Base-by-base conservation (phyloP, 2,113 vertebrate species). In the Conger conger region DNA sequence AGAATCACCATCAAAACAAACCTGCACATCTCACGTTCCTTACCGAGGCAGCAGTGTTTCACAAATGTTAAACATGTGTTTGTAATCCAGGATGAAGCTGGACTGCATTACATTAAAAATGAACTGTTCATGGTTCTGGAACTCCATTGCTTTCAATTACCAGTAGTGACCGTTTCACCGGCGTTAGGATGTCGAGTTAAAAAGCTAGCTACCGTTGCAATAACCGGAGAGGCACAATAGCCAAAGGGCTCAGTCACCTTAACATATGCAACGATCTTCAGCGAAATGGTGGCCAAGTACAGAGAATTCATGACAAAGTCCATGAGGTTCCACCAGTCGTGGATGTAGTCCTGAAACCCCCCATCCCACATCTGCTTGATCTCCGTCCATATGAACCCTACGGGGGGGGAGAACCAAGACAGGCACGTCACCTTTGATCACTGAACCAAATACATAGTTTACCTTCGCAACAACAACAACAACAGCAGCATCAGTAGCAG, bases 271-370 rank as follows among this genome's bases (percentile, higher is more conserved):
- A 99, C 97, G 73, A 99, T 96, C 95, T 99, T 99, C 85, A 99
- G 93, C 78, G 98, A 97, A 89, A 99, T 99, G 85, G 98, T 99
- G 89, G 97, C 97, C 89, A 99, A 93, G 87, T 99, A 99, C 89
- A 99, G 92, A 79, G 97, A 96, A 90, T 99, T 99, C 97, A 99
- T 99, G 83, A 99, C 97, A 89, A 99, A 99, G 93, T 99, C 98
- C 98, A 99, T 98, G 37, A 99, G 94, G 86, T 99, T 99, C 98
- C 98, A 99, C 98, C 98, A 99, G 54, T 99, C 98, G n/a, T 98
- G 96, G 76, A 99, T 93, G 90, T 99, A 99, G 92, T 99, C 97
- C 86, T 99, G 93, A 18, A 99, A 95, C 91, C 98, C 98, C 7
- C 96, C 97, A 82, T 99, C 97, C 98, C 98, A 99, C 98, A 99